Base-by-base conservation (phyloP, 2,797 vertebrate species). In the Pogoniulus pusillus region DNA sequence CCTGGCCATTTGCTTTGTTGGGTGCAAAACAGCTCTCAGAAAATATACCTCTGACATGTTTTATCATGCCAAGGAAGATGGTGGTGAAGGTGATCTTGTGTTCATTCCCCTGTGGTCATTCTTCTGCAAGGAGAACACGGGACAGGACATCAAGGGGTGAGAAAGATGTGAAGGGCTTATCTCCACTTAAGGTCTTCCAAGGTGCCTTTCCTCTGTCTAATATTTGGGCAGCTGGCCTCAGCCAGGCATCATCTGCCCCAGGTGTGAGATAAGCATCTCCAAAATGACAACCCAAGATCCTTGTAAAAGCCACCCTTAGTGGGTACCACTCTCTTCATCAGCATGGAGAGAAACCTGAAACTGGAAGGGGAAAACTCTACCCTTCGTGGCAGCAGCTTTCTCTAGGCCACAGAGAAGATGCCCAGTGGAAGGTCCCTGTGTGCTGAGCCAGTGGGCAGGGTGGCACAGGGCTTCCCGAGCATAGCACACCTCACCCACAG, bases 1-100 rank as follows among this genome's bases (percentile, higher is more conserved):
- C 55, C 39, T 23, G 10, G 41, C 16, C 15, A 32, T 37, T 63
- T 1, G 1, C 23, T 47, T 69, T 2, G 0, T 29, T 3, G 14
- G 34, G 24, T 60, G 19, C 53, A 73, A 82, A 55, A 12, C 11
- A 15, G 23, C 24, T 19, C 27, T 16, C 27, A 47, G 53, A 74
- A 80, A 81, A 81, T 47, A 30, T 63, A 9, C 26, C 47, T 71
- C 49, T 7, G 4, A 81, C 70, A 27, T 7, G 35, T 53, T 55
- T 68, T 51, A 64, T 58, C 7, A 10, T 14, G 55, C 11, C 34
- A 60, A 63, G 23, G 45, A 72, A 41, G 54, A 87, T 12, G 22
- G 15, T 29, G 58, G 54, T 55, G 41, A 77, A 74, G 16, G 49
- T 45, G n/a, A 35, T 65, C 34, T 57, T 49, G 2, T n/a, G 81